Evolutionary conservation across 64 coral and sea anemone genomes (phyloP), one percentile per base, ranked within the genome.

Genomic region (Stichodactyla mertensii): DNA sequence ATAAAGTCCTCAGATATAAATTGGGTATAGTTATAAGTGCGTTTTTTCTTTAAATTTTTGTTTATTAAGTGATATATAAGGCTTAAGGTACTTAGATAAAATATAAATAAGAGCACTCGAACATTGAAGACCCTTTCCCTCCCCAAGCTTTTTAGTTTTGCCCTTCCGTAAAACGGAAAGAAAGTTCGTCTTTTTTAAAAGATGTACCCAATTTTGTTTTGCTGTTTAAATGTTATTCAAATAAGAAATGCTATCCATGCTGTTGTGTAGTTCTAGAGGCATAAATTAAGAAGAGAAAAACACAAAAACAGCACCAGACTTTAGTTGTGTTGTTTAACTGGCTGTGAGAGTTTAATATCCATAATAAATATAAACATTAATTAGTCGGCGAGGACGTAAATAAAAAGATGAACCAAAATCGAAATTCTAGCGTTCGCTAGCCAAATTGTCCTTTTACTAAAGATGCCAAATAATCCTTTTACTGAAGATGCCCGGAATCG

Each of bases 291-390:
- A 7, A 31, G 24, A 74, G 69, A 74, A 74, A 74, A 74, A 8
- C 69, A 36, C 23, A 74, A 31, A 74, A 27, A 74, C 16, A 74
- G 11, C 24, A 74, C 69, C 69, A 74, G 69, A 74, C 69, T 36
- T 31, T 12, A 4, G 66, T 70, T 20, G 22, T 70, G 22, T 22
- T 22, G 6, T 16, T 24, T 74, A 20, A 19, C 69, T 74, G 12
- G 69, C 69, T 74, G 69, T 74, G 69, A 11, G 26, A 7, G 36
- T 20, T 70, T 0, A 70, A 70, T 70, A 70, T 70, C 19, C 66
- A 70, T 22, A 31, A 31, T 74, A 74, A 74, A 14, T 74, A 74
- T 74, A 74, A 74, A 74, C 69, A 69, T 26, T 69, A 74, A 74
- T 74, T 74, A 74, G 24, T 31, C n/a, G 69, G 7, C 0, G 24